A percentile compares a stretch with the other conserved stretches of the same genome.
These are phyloP conservation scores for Percina caprodes DNA, from an alignment of 2,113 vertebrate species.

Conservation along the genomic window DNA sequence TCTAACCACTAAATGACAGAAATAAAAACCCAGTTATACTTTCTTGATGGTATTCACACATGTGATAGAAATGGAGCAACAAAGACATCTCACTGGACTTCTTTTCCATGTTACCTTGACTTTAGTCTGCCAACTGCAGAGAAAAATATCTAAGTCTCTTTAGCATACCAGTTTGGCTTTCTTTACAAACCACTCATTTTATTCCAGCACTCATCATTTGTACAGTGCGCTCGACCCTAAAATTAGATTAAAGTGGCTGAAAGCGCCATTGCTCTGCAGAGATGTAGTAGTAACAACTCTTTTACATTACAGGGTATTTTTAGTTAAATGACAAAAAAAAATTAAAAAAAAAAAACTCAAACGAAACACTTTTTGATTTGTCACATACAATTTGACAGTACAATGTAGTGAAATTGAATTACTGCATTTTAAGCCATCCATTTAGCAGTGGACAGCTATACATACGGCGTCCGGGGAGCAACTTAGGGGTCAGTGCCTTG, in stretches of 20 bases:
- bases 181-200: neutral
- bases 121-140: neutral
- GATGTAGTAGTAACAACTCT: no score
- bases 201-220: neutral
- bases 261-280: neutral
- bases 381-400: no score
- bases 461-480: no score
- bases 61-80: neutral
- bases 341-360: no score
- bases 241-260: neutral
- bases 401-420: no score
- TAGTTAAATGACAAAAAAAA: no score
- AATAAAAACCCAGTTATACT: neutral
- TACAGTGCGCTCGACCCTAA: neutral
- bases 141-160: neutral
- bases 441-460: no score
- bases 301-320: no score
- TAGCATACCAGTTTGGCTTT: neutral
- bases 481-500: no score
- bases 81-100: neutral
- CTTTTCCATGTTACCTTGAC: neutral
- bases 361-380: no score
- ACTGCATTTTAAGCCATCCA: no score
- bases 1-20: neutral
- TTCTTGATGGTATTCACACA: neutral